A percentile compares a stretch with the other conserved stretches of the same genome.
Conservation (phyloP, 2,888 invertebrate species). For the Drosophila acutilabella region DNA sequence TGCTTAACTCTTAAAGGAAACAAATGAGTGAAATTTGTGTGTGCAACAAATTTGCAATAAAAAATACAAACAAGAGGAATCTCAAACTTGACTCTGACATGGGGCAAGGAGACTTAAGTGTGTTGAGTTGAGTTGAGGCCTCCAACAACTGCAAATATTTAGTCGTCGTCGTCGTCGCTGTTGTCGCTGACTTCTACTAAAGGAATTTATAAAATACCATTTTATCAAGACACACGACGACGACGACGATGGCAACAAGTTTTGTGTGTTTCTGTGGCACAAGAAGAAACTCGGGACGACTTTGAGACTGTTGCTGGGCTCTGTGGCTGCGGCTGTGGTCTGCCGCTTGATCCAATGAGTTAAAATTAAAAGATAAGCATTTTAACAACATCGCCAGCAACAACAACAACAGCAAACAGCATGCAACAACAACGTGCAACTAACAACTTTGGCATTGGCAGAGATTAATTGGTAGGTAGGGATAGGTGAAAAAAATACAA, state of each 20-base stretch:
- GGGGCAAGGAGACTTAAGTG: constrained; percentile 43
- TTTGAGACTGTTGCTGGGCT: constrained; percentile 61
- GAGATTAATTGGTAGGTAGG: constrained; percentile 84
- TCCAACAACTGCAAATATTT: constrained; percentile 56
- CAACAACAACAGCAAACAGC: constrained; percentile 24
- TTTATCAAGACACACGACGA: constrained; percentile 81
- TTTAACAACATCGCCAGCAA: constrained; percentile 81
- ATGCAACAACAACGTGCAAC: constrained; percentile 67
- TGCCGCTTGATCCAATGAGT: constrained; percentile 81
- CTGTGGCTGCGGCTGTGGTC: background rate
- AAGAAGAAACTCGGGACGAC: constrained; percentile 30
- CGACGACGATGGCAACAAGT: constrained; percentile 52
- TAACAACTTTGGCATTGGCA: constrained; percentile 84
- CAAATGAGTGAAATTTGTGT: constrained; percentile 74
- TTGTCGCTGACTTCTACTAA: constrained; percentile 63
- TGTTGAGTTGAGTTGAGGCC: constrained; percentile 15
- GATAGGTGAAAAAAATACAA: constrained; percentile 71
- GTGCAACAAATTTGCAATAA: constrained; percentile 69
- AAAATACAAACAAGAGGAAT: constrained; percentile 37
- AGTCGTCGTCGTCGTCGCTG: constrained; percentile 37
- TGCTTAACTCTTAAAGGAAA: constrained; percentile 18
- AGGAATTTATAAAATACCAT: constrained; percentile 83
- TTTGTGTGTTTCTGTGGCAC: constrained; percentile 63
- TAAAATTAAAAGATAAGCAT: constrained; percentile 84
- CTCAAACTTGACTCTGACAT: constrained; percentile 64